Evolutionary conservation across 2,797 vertebrate genomes (phyloP).

Genomic region (Pseudochirops cupreus): DNA sequence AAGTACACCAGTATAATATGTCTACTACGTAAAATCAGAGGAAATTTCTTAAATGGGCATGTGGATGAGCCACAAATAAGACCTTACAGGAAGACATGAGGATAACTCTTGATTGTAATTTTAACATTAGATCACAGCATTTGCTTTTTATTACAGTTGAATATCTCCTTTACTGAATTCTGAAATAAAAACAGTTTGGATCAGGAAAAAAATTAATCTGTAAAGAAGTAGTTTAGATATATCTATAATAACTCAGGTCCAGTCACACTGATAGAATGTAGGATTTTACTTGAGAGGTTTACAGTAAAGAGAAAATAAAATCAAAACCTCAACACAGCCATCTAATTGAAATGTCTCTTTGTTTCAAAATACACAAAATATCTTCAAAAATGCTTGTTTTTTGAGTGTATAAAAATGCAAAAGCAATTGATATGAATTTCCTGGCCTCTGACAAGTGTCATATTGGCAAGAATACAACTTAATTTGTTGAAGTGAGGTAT

Average conservation of each 20-base stretch:
- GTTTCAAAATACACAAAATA: slow-evolving; percentile 49
- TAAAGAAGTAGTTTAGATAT: not conserved
- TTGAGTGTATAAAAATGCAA: slow-evolving; percentile 53
- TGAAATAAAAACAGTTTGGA: not conserved
- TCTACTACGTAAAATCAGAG: not conserved
- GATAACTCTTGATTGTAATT: slow-evolving; percentile 2
- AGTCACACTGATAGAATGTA: slow-evolving; percentile 48
- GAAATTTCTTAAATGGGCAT: not conserved
- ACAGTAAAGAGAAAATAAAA: slow-evolving; percentile 39
- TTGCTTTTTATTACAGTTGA: not conserved
- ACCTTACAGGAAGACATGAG: not conserved
- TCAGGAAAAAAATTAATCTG: not conserved
- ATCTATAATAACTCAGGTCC: slow-evolving; percentile 53
- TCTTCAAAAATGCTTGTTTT: slow-evolving; percentile 32
- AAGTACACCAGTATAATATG: not conserved
- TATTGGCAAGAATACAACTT: slow-evolving; percentile 52
- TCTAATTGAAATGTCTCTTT: slow-evolving; percentile 58
- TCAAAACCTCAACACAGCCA: slow-evolving; percentile 51
- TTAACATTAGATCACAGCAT: not conserved
- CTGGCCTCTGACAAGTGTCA: slow-evolving; percentile 26
- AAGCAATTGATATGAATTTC: slow-evolving; percentile 49
- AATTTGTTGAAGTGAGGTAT: slow-evolving; percentile 67
- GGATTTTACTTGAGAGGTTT: slow-evolving; percentile 65
- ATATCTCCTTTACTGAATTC: not conserved
- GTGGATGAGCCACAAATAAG: not conserved